Evolutionary conservation across 2,797 vertebrate genomes (phyloP), one percentile per base, ranked within the genome.

Genomic region (Spea hammondii): DNA sequence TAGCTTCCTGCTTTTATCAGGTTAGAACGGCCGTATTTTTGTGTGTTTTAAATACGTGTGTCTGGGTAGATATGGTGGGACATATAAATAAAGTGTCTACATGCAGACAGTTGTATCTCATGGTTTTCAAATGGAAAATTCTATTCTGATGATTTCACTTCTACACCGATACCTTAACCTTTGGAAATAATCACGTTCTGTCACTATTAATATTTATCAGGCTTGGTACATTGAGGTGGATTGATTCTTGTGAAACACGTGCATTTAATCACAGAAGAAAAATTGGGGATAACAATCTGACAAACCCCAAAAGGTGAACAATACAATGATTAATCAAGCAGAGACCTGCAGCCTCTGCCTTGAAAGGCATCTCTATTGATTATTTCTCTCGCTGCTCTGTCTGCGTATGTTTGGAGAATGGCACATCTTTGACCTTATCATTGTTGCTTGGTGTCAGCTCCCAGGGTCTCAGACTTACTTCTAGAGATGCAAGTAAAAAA

Each of bases 291-390:
- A 85, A 53, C 53, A 82, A 82, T 68, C 51, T 1, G 83, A 74
- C 79, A 82, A 85, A 83, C 4, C 47, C 68, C 68, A 65, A 65
- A 17, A 50, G 60, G 8, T 60, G 76, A 1, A 82, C 45, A 54
- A 76, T 60, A 0, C 62, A 51, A 79, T 69, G 50, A 75, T 13
- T 70, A 78, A 54, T 72, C 78, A 85, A 72, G 48, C 54, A 82
- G 7, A 64, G 1, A 17, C 4, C 57, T 82, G 68, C 79, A 84
- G 83, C 79, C 17, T 82, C 68, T 76, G 81, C 69, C 32, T 68
- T 77, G 62, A 75, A 82, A 78, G 80, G 67, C 83, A 80, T 70
- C 72, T 82, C 48, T 78, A 74, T 74, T 76, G 81, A 87, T 79
- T 77, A 69, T 53, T 78, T 74, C 10, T 54, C 49, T 79, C 17